Evolutionary conservation across 2,888 invertebrate species (phyloP), one percentile per base, ranked within the genome.

Genomic region (Diadegma fenestrale): DNA sequence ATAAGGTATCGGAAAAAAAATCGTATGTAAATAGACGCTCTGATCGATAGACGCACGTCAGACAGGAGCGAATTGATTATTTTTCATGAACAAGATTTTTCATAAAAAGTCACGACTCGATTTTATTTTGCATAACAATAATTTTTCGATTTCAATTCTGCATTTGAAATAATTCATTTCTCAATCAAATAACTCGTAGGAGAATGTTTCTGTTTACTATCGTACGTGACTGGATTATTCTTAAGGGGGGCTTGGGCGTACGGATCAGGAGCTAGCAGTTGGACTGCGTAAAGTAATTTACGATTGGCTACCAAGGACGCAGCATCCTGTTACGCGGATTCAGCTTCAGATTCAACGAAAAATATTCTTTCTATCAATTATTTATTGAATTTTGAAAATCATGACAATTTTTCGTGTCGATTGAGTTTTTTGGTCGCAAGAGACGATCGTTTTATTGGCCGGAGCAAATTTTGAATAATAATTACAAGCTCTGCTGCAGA

Each of bases 301-400:
- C 72, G 76, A 45, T 76, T 14, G 68, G 72, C 61, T 80, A 86
- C 84, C 90, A 91, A 91, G 90, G 90, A 91, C 89, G 81, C 87
- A 84, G 88, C 88, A 89, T 91, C 89, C 90, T 91, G 89, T 90
- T 90, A 89, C 86, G 84, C 63, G 19, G 22, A 51, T 17, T 58
- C 63, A 41, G 43, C 85, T n/a, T n/a, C n/a, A n/a, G n/a, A n/a
- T n/a, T n/a, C n/a, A n/a, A n/a, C n/a, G n/a, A n/a, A n/a, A n/a
- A n/a, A n/a, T n/a, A n/a, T n/a, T n/a, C n/a, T n/a, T n/a, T n/a
- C n/a, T n/a, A n/a, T n/a, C n/a, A n/a, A n/a, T n/a, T n/a, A n/a
- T n/a, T n/a, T n/a, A n/a, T n/a, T n/a, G n/a, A n/a, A n/a, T n/a
- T n/a, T n/a, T n/a, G n/a, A n/a, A n/a, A n/a, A n/a, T n/a, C n/a